Percentiles rank a stretch among this genome's conserved stretches.
These are phyloP conservation scores for Amiota minor DNA, from an alignment of 2,888 invertebrate species.

Conservation along the genomic window DNA sequence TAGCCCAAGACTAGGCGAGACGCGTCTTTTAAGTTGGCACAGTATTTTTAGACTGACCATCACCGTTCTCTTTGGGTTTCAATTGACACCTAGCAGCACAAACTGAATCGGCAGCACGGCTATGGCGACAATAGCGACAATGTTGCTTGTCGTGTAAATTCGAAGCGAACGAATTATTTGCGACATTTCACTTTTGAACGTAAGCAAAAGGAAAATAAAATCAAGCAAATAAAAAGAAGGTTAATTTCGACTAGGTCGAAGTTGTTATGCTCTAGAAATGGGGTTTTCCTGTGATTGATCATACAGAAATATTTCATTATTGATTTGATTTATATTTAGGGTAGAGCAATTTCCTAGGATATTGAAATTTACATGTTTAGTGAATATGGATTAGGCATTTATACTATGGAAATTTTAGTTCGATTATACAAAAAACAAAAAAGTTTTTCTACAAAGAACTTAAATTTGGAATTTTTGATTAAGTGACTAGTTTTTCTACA, in stretches of 20 bases:
- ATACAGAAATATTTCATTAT: no score
- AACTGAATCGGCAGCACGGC: slow-evolving; percentile 40
- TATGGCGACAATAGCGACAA: slow-evolving; percentile 31
- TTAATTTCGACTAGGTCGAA: neutral
- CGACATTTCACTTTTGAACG: neutral
- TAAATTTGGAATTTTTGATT: no score
- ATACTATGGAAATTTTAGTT: no score
- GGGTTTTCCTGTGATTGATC: no score
- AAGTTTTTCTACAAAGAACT: no score
- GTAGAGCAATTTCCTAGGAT: no score
- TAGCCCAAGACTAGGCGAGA: neutral
- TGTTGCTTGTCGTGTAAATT: slow-evolving; percentile 39
- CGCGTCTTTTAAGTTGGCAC: slow-evolving; percentile 56
- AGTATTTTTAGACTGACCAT: slow-evolving; percentile 71
- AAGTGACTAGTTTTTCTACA: no score
- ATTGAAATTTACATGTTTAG: no score
- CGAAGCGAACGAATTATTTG: slow-evolving; percentile 53
- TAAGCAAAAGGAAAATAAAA: neutral
- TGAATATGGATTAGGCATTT: no score
- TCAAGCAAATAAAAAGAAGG: neutral
- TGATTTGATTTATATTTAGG: no score
- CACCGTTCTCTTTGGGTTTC: slow-evolving; percentile 13
- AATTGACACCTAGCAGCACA: slow-evolving; percentile 39
- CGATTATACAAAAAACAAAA: no score
- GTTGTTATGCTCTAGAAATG: no score